phyloP scores from a whole-genome alignment of 2,888 invertebrate genomes.

The Chrysolina haemoptera region DNA sequence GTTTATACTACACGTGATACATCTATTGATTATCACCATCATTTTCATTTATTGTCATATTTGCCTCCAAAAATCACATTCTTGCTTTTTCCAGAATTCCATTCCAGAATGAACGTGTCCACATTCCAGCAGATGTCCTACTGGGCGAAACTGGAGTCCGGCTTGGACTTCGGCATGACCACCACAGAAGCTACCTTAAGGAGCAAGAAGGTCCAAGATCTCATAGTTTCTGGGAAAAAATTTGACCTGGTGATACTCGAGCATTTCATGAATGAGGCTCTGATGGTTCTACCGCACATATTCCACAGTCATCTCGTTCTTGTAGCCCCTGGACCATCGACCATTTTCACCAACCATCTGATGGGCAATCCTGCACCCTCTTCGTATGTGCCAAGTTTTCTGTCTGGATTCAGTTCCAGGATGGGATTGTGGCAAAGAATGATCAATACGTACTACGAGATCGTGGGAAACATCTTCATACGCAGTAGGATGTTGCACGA shows the following conservation, averaged over 20 bases:
- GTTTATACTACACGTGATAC: too few species aligned
- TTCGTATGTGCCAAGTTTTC: conserved; percentile 70
- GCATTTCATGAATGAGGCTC: conserved; percentile 58
- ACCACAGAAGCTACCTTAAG: conserved; percentile 35
- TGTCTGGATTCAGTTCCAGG: conserved; percentile 64
- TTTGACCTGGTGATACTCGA: conserved; percentile 61
- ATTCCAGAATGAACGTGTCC: not conserved
- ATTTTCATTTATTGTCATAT: too few species aligned
- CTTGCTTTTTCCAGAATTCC: not conserved
- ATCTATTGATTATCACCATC: too few species aligned
- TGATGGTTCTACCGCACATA: conserved; percentile 34
- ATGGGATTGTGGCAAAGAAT: conserved; percentile 73
- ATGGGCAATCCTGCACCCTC: conserved; percentile 70
- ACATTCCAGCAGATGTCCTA: conserved; percentile 23
- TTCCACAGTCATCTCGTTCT: conserved; percentile 22
- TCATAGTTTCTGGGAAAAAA: conserved; percentile 55
- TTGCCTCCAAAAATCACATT: not conserved
- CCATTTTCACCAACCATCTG: conserved; percentile 61
- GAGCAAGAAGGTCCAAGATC: conserved; percentile 53
- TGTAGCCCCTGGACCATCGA: conserved; percentile 32
- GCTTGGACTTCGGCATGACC: conserved; percentile 5
- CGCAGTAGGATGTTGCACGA: conserved; percentile 40
- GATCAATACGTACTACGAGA: conserved; percentile 67
- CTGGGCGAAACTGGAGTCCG: conserved; percentile 17
- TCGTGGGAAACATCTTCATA: conserved; percentile 35